Conservation (phyloP, 2,797 vertebrate genomes). For the Dicrostonyx torquatus region DNA sequence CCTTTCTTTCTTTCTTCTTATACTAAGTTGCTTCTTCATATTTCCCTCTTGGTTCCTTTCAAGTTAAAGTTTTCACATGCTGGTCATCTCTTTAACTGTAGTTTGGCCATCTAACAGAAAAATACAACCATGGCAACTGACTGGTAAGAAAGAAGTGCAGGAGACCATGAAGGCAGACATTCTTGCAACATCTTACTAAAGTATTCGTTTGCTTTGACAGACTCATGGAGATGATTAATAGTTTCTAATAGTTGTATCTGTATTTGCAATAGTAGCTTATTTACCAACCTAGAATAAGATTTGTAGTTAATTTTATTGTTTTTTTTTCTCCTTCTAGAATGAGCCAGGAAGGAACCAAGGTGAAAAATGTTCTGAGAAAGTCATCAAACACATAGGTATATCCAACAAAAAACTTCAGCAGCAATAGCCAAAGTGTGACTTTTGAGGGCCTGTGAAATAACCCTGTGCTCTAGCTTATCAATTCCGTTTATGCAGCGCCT, state of each 20-base stretch:
- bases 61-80: not conserved
- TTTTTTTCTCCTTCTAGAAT: not conserved
- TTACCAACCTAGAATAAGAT: not conserved
- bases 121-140: not conserved
- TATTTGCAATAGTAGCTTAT: slow-evolving; percentile 31
- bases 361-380: not conserved
- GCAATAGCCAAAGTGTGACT: not conserved
- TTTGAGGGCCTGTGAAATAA: not conserved
- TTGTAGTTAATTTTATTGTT: slow-evolving; percentile 9
- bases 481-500: not conserved
- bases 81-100: not conserved
- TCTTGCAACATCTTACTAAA: not conserved
- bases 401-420: not conserved
- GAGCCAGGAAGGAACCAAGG: not conserved
- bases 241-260: not conserved
- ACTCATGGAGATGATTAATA: not conserved
- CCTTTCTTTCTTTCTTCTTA: too few relatives aligned
- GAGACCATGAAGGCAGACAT: not conserved
- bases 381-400: not conserved
- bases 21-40: not conserved
- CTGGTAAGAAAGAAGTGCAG: not conserved
- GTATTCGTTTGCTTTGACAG: not conserved
- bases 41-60: not conserved
- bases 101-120: not conserved
- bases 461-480: too few relatives aligned